phyloP scores from a whole-genome alignment of 2,797 vertebrate genomes.

The Sylvia borin region DNA sequence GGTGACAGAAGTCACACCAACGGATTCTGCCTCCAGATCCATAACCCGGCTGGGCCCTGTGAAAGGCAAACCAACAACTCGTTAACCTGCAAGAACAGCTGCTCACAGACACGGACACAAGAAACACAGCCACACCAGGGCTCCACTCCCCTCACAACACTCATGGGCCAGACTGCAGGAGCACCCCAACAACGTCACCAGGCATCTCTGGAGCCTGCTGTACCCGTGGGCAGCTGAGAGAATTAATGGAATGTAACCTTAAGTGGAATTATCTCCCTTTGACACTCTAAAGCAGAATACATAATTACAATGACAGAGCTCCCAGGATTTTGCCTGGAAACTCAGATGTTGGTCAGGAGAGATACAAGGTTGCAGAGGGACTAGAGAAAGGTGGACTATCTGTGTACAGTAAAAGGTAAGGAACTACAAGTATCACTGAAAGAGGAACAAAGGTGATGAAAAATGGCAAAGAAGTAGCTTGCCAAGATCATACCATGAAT shows the following conservation, averaged over 20 bases:
- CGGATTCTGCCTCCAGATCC: background rate
- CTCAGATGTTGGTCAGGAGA: background rate
- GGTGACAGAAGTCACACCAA: background rate
- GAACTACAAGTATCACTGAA: background rate
- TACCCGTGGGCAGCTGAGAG: background rate
- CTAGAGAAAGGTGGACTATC: background rate
- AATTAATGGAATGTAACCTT: background rate
- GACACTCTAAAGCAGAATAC: background rate
- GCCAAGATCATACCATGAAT: background rate
- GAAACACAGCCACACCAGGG: background rate
- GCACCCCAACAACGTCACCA: background rate
- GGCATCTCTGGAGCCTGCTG: background rate
- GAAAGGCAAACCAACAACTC: background rate
- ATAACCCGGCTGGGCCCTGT: constrained; percentile 11
- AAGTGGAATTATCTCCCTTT: background rate
- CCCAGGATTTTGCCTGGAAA: background rate
- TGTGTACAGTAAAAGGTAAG: background rate
- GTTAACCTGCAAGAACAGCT: background rate
- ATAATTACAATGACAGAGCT: background rate
- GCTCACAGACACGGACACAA: background rate
- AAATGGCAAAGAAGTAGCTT: background rate
- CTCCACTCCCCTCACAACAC: background rate
- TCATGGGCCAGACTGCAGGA: background rate
- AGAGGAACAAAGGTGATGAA: background rate
- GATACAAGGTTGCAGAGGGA: background rate